Conservation (phyloP, 2,113 vertebrate species). For the Crotalus helleri region DNA sequence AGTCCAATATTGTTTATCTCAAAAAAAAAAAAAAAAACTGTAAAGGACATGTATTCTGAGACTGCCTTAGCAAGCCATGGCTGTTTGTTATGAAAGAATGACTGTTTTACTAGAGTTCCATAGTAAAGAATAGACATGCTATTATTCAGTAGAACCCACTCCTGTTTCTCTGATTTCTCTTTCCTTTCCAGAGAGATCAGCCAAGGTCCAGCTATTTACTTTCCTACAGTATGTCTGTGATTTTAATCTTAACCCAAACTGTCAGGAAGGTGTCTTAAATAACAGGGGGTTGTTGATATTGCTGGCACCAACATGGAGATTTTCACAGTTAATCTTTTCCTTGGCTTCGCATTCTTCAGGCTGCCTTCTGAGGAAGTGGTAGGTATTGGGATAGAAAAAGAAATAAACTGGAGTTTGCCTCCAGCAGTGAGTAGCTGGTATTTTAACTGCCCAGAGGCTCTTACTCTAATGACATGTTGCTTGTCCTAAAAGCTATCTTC, state of each 20-base stretch:
- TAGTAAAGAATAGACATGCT: conserved; percentile 24
- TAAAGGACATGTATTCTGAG: neutral
- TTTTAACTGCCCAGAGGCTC: conserved; percentile 47
- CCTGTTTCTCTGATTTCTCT: conserved; percentile 37
- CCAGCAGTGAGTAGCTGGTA: conserved; percentile 42
- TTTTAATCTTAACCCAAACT: conserved; percentile 71
- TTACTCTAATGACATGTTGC: conserved; percentile 21
- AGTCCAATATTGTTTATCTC: neutral
- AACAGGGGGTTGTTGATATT: conserved; percentile 55
- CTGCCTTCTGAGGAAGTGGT: conserved; percentile 45
- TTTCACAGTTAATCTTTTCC: conserved; percentile 61
- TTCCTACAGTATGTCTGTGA: conserved; percentile 60
- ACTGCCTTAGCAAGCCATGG: neutral
- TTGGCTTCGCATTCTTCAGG: conserved; percentile 53
- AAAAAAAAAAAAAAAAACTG: no score
- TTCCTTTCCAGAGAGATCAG: conserved; percentile 47
- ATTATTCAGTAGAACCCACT: conserved; percentile 35
- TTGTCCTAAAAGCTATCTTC: conserved; percentile 23
- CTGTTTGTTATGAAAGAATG: neutral
- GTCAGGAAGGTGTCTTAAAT: conserved; percentile 63
- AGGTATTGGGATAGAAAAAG: conserved; percentile 39
- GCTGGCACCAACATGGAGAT: conserved; percentile 43
- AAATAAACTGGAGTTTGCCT: conserved; percentile 54
- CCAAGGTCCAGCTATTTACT: conserved; percentile 50
- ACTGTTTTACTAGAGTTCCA: neutral